Percentiles rank a stretch among this genome's conserved stretches.
Evolutionary conservation across 2,113 vertebrate genomes (phyloP).

Genomic region (Phylloscopus whistleri): DNA sequence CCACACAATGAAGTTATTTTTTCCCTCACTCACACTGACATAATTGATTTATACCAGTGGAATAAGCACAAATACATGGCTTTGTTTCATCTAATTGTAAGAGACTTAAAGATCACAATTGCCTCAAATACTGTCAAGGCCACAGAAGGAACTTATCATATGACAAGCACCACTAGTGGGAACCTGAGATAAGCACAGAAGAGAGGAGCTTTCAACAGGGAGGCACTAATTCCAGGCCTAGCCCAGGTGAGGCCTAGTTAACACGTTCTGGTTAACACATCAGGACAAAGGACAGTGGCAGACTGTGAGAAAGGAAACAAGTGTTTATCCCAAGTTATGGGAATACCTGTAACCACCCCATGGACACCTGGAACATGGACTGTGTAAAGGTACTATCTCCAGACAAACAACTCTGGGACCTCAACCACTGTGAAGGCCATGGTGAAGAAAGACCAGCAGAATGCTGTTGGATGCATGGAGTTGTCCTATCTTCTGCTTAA

Average conservation of each 20-base stretch:
- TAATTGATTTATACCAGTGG: background rate
- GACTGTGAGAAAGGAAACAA: background rate
- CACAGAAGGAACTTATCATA: background rate
- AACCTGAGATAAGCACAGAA: background rate
- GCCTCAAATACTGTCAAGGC: background rate
- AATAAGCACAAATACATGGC: background rate
- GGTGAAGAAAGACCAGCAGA: fast-evolving
- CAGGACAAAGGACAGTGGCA: background rate
- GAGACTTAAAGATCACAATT: background rate
- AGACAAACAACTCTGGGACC: fast-evolving
- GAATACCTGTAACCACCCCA: too few relatives aligned
- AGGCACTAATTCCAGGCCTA: background rate
- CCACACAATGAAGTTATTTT: background rate
- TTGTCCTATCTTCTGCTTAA: background rate
- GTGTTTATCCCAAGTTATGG: background rate
- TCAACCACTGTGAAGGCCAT: fast-evolving
- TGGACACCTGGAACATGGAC: background rate
- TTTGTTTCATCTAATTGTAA: background rate
- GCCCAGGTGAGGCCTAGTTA: background rate
- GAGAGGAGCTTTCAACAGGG: background rate
- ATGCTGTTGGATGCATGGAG: fast-evolving
- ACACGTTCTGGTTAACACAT: background rate
- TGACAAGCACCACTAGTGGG: background rate
- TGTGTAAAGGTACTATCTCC: background rate
- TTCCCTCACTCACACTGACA: background rate